Evolutionary conservation across 2,888 invertebrate genomes (phyloP).

Genomic region (Drosophila peninsularis): DNA sequence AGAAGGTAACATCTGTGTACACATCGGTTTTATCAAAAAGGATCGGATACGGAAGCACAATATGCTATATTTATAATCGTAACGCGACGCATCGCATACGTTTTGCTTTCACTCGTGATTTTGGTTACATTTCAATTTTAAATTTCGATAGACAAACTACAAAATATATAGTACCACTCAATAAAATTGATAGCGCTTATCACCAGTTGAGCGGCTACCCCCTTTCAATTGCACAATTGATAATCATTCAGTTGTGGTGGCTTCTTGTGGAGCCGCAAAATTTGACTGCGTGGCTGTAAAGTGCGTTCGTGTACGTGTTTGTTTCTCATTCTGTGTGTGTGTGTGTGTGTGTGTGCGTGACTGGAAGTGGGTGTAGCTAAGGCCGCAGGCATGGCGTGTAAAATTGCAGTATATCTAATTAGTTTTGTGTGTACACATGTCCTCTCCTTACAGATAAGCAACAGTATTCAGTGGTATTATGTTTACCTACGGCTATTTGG

Average conservation of each 20-base stretch:
- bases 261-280: constrained; percentile 24
- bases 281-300: constrained; percentile 69
- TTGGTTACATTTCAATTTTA: constrained; percentile 11
- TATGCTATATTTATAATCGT: neutral
- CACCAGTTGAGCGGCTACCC: constrained; percentile 25
- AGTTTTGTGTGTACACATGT: constrained; percentile 9
- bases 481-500: constrained; percentile 36
- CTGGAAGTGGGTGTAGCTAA: constrained; percentile 3
- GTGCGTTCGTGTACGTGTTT: constrained; percentile 23
- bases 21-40: neutral
- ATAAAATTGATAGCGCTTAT: constrained; percentile 68
- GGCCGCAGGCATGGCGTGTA: constrained; percentile 25
- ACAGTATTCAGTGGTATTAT: constrained; percentile 34
- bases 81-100: neutral
- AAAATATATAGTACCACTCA: constrained; percentile 25
- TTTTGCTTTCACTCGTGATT: neutral
- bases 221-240: constrained; percentile 19
- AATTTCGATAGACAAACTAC: constrained; percentile 22
- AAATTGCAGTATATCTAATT: constrained; percentile 4
- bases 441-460: constrained; percentile 33
- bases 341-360: neutral
- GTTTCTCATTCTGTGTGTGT: constrained; percentile 9
- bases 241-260: constrained; percentile 22
- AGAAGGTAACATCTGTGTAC: constrained; percentile 45
- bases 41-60: constrained; percentile 20